phyloP scores from a whole-genome alignment of 2,888 invertebrate species.

The Anodontia alba region DNA sequence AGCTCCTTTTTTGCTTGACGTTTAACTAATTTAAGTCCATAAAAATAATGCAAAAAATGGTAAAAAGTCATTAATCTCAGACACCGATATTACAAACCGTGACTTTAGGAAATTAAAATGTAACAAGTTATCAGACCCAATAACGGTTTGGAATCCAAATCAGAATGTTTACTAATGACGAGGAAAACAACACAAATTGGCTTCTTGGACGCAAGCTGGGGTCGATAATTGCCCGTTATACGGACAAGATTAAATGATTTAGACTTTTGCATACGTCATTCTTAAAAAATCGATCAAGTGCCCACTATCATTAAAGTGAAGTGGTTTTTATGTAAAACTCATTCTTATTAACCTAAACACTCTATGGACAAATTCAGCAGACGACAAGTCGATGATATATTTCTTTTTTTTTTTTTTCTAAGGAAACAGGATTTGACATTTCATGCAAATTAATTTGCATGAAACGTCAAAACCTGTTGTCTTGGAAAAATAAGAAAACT shows the following conservation, averaged over 20 bases:
- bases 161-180: slow-evolving; percentile 20
- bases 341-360: not conserved
- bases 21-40: no score
- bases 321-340: not conserved
- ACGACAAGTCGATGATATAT: no score
- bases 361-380: no score
- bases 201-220: slow-evolving; percentile 18
- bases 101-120: slow-evolving; percentile 20
- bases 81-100: not conserved
- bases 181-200: slow-evolving; percentile 19
- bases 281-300: slow-evolving; percentile 13
- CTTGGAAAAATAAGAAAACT: no score
- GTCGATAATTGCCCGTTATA: slow-evolving; percentile 19
- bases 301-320: slow-evolving; percentile 14
- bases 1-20: no score
- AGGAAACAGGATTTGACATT: no score
- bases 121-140: slow-evolving; percentile 12
- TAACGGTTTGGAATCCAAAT: slow-evolving; percentile 11
- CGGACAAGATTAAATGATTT: slow-evolving; percentile 16
- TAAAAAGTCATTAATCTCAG: not conserved
- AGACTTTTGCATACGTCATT: slow-evolving; percentile 18
- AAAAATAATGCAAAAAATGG: not conserved
- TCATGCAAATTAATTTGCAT: no score
- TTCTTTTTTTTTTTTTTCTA: no score
- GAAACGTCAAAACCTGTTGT: no score